These are phyloP conservation scores for Cynopterus brachyotis DNA, from an alignment of 2,113 vertebrate genomes.

Conservation along the genomic window DNA sequence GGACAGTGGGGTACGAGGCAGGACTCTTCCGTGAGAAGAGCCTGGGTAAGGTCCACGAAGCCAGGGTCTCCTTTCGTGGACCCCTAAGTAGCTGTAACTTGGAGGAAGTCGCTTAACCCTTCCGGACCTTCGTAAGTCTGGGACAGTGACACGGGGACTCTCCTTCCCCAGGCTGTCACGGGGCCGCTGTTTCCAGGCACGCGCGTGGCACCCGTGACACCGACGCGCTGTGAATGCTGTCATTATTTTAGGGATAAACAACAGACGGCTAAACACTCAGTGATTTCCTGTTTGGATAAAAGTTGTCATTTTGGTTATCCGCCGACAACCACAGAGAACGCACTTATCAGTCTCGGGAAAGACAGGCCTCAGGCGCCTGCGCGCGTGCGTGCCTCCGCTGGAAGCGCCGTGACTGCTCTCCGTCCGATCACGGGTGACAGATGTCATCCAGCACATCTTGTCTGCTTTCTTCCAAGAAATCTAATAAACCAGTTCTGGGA, in stretches of 20 bases:
- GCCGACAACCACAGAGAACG: neutral
- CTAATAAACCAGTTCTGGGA: constrained; percentile 63
- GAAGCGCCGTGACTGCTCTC: neutral
- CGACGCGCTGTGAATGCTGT: neutral
- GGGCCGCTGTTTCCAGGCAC: fast-evolving
- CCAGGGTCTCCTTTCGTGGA: fast-evolving
- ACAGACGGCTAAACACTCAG: neutral
- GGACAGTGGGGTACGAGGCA: neutral
- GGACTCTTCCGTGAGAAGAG: neutral
- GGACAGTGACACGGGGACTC: fast-evolving
- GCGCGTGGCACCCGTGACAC: neutral
- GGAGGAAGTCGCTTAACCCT: fast-evolving
- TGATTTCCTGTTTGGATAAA: neutral
- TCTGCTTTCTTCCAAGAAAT: constrained; percentile 68
- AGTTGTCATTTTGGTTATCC: neutral
- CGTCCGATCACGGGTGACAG: constrained; percentile 31
- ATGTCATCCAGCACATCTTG: constrained; percentile 52
- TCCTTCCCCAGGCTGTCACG: neutral
- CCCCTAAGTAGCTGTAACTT: too few species aligned
- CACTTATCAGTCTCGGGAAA: neutral
- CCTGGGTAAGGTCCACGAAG: neutral
- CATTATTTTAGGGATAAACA: neutral
- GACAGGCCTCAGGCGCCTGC: neutral
- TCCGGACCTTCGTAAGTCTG: neutral
- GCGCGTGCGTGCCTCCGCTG: fast-evolving